Conservation (phyloP, 2,888 invertebrate genomes). For the Eumerus sabulonum region DNA sequence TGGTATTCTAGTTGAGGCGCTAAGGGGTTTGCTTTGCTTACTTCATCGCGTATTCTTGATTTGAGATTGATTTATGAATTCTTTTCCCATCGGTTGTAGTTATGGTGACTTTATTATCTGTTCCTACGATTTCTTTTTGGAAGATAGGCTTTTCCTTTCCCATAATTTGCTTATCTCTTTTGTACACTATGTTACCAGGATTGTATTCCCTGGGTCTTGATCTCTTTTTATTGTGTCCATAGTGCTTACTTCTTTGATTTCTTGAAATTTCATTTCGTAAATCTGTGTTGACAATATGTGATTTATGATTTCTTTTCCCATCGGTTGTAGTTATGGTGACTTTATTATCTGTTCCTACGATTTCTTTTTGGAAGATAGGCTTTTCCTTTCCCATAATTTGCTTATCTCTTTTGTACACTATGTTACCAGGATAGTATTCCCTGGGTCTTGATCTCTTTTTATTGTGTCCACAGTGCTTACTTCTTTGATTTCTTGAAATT, state of each 20-base stretch:
- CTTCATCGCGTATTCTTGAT: background rate
- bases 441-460: slow-evolving; percentile 38
- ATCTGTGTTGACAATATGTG: slow-evolving; percentile 44
- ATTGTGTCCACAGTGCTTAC: slow-evolving; percentile 35
- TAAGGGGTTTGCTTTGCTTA: slow-evolving; percentile 1
- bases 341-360: slow-evolving; percentile 45
- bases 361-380: slow-evolving; percentile 43
- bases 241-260: slow-evolving; percentile 1
- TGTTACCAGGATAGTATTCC: slow-evolving; percentile 32
- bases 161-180: too few species aligned
- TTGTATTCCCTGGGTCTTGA: slow-evolving; percentile 1
- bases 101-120: slow-evolving; percentile 11
- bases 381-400: slow-evolving; percentile 43
- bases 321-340: slow-evolving; percentile 47
- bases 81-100: slow-evolving; percentile 13
- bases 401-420: slow-evolving; percentile 49
- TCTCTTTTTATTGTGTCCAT: background rate
- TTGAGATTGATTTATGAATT: slow-evolving; percentile 11
- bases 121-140: background rate
- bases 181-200: too few species aligned
- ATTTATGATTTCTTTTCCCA: slow-evolving; percentile 30
- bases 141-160: too few species aligned
- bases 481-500: slow-evolving; percentile 59
- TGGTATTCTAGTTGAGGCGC: background rate
- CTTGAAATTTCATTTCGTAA: slow-evolving; percentile 12